A percentile compares a stretch with the other conserved stretches of the same genome.
These are phyloP conservation scores for Siderastrea radians DNA, from an alignment of 92 coral and sea anemone species.

Conservation along the genomic window DNA sequence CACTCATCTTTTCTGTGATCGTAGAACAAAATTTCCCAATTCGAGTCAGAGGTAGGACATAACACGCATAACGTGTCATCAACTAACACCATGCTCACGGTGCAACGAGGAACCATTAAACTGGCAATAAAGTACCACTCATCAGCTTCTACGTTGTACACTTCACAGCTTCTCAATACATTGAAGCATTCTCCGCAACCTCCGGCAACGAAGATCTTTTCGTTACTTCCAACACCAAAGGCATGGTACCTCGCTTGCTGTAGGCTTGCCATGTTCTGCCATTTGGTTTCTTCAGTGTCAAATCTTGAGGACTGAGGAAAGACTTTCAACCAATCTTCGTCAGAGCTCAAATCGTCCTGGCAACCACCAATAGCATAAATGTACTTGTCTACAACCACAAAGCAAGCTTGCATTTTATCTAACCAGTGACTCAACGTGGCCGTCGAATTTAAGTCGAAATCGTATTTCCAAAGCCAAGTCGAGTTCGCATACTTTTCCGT, in stretches of 20 bases:
- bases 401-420: neutral
- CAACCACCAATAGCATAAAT: neutral
- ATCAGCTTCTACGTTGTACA: neutral
- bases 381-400: neutral
- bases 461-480: neutral
- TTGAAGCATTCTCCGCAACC: neutral
- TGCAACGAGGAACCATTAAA: too few species aligned
- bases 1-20: too few species aligned
- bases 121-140: neutral
- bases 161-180: neutral
- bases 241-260: neutral
- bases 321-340: neutral
- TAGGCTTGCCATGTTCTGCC: neutral
- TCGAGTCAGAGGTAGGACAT: too few species aligned
- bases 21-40: too few species aligned
- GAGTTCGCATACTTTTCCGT: neutral
- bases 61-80: too few species aligned
- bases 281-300: neutral
- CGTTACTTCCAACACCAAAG: neutral
- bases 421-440: neutral
- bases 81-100: too few species aligned
- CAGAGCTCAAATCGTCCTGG: neutral
- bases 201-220: slow-evolving; percentile 11
- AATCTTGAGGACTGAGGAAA: neutral
- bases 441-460: neutral